Evolutionary conservation across 2,888 invertebrate genomes (phyloP).

Genomic region (Idaea dimidiata): DNA sequence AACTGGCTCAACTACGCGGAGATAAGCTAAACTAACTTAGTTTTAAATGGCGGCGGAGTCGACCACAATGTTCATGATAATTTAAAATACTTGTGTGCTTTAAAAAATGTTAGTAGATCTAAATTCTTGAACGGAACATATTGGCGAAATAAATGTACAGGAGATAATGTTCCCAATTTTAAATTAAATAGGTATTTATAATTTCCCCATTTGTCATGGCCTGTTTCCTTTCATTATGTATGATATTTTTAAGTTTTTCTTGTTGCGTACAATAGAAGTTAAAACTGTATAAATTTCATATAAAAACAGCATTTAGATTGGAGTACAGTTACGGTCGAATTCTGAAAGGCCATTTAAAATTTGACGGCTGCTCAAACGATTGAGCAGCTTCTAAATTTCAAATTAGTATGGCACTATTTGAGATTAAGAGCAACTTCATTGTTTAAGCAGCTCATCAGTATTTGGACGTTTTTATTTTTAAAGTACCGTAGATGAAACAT

Average conservation of each 20-base stretch:
- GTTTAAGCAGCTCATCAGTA: no score
- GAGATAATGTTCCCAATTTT: slow-evolving; percentile 48
- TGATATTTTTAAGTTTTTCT: slow-evolving; percentile 29
- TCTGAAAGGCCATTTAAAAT: not conserved
- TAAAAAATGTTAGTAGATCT: slow-evolving; percentile 52
- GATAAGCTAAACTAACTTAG: no score
- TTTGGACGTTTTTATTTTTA: no score
- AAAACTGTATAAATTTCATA: not conserved
- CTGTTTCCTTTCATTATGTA: slow-evolving; percentile 65
- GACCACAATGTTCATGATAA: no score
- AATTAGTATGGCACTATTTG: no score
- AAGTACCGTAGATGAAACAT: no score
- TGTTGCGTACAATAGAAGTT: slow-evolving; percentile 16
- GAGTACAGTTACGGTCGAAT: not conserved
- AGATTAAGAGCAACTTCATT: no score
- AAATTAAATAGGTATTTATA: slow-evolving; percentile 60
- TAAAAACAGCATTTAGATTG: no score
- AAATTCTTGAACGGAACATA: slow-evolving; percentile 49
- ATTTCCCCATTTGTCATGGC: slow-evolving; percentile 68
- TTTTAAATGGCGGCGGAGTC: no score
- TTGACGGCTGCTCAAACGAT: no score
- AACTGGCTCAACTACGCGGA: no score
- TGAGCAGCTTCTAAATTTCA: no score
- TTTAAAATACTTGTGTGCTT: slow-evolving; percentile 9
- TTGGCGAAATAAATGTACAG: slow-evolving; percentile 48